Evolutionary conservation across 2,113 vertebrate genomes (phyloP).

Genomic region (Pluvialis apricaria): DNA sequence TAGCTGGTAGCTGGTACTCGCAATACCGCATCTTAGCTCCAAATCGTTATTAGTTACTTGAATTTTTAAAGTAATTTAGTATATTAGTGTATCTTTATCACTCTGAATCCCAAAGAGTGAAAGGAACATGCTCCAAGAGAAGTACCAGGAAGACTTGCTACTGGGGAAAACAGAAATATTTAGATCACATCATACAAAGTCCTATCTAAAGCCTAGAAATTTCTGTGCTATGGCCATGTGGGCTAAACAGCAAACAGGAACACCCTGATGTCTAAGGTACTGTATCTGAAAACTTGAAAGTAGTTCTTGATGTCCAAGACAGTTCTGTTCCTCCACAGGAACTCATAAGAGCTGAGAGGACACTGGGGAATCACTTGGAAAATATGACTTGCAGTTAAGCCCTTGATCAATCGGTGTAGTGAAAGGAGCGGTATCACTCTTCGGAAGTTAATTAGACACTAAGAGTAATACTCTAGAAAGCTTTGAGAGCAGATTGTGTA

Average conservation of each 20-base stretch:
- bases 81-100: background rate
- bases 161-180: background rate
- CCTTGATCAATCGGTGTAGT: slow-evolving; percentile 70
- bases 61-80: background rate
- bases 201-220: background rate
- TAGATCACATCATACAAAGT: background rate
- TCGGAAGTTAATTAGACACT: slow-evolving; percentile 73
- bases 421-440: slow-evolving; percentile 57
- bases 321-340: slow-evolving; percentile 17
- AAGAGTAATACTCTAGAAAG: slow-evolving; percentile 67
- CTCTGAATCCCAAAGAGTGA: background rate
- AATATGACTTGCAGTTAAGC: slow-evolving; percentile 66
- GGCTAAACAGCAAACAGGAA: background rate
- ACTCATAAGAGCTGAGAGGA: slow-evolving; percentile 55
- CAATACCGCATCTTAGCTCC: background rate
- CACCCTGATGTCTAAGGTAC: background rate
- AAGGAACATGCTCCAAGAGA: background rate
- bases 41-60: background rate
- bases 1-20: background rate
- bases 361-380: slow-evolving; percentile 63
- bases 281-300: background rate
- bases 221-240: background rate
- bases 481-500: slow-evolving; percentile 60
- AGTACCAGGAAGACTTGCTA: background rate
- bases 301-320: background rate